phyloP scores from a whole-genome alignment of 2,888 invertebrate species.

The Epinotia ramella region DNA sequence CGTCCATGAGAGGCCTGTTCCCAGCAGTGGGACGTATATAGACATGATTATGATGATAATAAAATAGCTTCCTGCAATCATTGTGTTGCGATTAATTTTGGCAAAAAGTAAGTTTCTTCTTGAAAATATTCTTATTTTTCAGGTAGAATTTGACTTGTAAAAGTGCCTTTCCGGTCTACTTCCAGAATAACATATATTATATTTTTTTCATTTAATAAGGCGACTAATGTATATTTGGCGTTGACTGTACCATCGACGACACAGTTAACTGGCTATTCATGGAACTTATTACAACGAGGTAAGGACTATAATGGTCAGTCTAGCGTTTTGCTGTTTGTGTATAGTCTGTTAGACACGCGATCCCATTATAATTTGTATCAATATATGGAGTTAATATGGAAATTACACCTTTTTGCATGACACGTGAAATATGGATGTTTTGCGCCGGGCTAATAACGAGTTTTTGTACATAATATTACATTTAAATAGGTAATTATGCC shows the following conservation, averaged over 20 bases:
- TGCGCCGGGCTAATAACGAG: not conserved
- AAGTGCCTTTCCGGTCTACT: too few species aligned
- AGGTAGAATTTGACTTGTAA: too few species aligned
- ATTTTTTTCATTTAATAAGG: not conserved
- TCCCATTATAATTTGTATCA: not conserved
- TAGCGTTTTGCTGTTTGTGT: not conserved
- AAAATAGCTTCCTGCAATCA: too few species aligned
- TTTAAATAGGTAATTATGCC: conserved; percentile 1
- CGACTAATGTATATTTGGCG: not conserved
- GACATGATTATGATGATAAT: too few species aligned
- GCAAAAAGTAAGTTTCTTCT: too few species aligned
- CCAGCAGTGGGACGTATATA: too few species aligned
- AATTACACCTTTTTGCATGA: not conserved
- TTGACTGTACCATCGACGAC: not conserved
- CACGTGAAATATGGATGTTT: conserved; percentile 12
- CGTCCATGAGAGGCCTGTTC: too few species aligned
- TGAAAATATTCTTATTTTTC: too few species aligned
- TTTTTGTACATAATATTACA: conserved; percentile 5
- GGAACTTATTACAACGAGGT: not conserved
- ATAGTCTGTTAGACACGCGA: not conserved
- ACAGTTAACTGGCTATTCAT: not conserved
- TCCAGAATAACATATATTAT: not conserved
- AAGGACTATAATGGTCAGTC: not conserved
- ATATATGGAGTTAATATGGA: conserved; percentile 9
- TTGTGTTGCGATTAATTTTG: too few species aligned